These are phyloP conservation scores for Synodontis membranacea DNA, from an alignment of 2,113 vertebrate genomes.

Conservation along the genomic window DNA sequence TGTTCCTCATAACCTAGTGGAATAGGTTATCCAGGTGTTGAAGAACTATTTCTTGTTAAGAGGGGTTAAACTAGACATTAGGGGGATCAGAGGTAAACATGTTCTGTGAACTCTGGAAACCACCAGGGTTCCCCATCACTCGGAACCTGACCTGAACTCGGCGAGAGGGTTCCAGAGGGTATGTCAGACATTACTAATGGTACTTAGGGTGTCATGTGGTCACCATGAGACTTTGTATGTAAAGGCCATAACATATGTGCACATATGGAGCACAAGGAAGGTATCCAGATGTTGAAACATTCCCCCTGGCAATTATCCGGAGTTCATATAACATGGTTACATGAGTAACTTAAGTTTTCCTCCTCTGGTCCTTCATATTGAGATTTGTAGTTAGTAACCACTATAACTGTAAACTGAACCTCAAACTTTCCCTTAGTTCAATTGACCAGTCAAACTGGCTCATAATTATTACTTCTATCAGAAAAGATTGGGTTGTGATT, in stretches of 20 bases:
- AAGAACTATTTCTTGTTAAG: neutral
- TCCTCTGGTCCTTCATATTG: neutral
- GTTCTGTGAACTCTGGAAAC: neutral
- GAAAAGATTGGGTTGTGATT: neutral
- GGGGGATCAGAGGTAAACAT: neutral
- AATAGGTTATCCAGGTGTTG: neutral
- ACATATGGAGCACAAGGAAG: neutral
- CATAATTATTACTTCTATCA: neutral
- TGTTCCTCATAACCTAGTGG: neutral
- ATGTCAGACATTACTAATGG: neutral
- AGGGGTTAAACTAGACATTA: neutral
- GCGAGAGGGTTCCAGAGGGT: neutral
- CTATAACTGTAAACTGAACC: neutral
- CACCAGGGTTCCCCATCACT: neutral
- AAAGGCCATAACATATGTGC: conserved; percentile 3
- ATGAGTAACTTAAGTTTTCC: neutral
- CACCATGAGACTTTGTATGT: neutral
- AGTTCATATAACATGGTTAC: neutral
- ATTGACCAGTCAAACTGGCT: neutral
- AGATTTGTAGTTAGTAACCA: neutral
- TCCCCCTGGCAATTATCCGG: neutral
- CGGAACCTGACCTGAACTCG: neutral
- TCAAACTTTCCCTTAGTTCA: neutral
- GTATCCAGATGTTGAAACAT: conserved; percentile 8
- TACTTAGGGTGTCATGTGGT: conserved; percentile 4